Evolutionary conservation across 2,888 invertebrate species (phyloP).

Genomic region (Nomada hirtipes): DNA sequence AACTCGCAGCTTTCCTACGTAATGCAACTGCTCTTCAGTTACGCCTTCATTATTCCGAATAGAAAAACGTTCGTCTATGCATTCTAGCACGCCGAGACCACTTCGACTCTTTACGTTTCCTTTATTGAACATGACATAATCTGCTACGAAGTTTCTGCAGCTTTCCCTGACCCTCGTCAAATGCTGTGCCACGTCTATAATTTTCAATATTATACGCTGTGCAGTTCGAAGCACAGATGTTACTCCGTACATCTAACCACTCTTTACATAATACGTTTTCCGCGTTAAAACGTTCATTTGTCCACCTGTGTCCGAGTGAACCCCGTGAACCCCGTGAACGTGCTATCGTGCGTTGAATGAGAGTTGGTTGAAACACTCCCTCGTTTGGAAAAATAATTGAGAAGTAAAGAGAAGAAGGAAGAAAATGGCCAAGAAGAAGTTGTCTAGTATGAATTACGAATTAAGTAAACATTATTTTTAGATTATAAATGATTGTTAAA

Average conservation of each 20-base stretch:
- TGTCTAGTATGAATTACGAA: too few species aligned
- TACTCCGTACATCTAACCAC: slow-evolving; percentile 1
- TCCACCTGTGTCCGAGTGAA: slow-evolving; percentile 7
- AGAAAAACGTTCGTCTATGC: slow-evolving; percentile 15
- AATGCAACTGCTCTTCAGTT: slow-evolving; percentile 44
- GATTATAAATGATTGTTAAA: too few species aligned
- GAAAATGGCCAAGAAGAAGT: too few species aligned
- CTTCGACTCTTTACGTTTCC: slow-evolving; percentile 35
- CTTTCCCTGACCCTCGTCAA: slow-evolving; percentile 61
- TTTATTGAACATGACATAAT: slow-evolving; percentile 50
- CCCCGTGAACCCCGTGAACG: neutral
- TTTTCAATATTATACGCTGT: slow-evolving; percentile 42
- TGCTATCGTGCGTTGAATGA: neutral
- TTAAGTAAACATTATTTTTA: too few species aligned
- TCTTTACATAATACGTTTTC: slow-evolving; percentile 46
- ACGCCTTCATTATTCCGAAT: slow-evolving; percentile 55
- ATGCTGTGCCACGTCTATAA: slow-evolving; percentile 34
- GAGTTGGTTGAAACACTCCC: too few species aligned
- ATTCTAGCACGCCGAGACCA: slow-evolving; percentile 44
- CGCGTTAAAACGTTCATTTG: neutral
- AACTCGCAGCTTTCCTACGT: slow-evolving; percentile 33
- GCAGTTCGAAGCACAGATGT: slow-evolving; percentile 26
- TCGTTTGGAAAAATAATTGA: too few species aligned
- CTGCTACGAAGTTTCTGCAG: slow-evolving; percentile 36
- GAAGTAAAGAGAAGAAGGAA: too few species aligned